Percentiles rank a stretch among this genome's conserved stretches.
Conservation (phyloP, 2,797 vertebrate genomes). For the Netta rufina region DNA sequence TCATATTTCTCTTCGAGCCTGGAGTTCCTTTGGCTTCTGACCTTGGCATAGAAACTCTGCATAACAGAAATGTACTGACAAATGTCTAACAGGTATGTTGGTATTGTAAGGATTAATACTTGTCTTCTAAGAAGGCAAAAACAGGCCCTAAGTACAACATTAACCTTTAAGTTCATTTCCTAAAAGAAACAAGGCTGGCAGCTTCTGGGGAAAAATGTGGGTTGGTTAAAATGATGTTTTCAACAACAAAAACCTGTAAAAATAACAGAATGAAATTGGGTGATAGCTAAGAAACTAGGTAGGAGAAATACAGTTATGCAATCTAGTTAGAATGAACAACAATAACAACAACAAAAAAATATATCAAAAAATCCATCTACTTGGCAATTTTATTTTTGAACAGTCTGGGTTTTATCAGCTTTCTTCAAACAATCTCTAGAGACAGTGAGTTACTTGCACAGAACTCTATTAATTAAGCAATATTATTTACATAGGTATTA, state of each 20-base stretch:
- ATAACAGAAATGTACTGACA: neutral
- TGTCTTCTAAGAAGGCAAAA: neutral
- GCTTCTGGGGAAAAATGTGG: neutral
- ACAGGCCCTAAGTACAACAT: neutral
- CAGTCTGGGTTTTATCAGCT: conserved; percentile 13
- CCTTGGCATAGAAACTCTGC: neutral
- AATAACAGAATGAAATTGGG: neutral
- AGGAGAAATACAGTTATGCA: neutral
- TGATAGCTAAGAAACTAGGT: neutral
- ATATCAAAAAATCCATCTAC: neutral
- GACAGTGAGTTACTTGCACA: neutral
- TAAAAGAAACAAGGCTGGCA: neutral
- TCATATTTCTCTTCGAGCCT: conserved; percentile 6
- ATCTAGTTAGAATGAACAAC: neutral
- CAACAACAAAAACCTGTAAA: neutral
- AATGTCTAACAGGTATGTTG: neutral
- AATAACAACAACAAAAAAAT: too few species aligned
- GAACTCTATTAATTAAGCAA: neutral
- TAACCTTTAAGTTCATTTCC: neutral
- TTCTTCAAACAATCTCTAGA: neutral
- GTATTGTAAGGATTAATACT: neutral
- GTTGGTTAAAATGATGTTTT: neutral
- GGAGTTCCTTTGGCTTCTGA: neutral
- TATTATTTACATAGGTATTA: conserved; percentile 22
- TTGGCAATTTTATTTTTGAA: neutral